phyloP scores from a whole-genome alignment of 2,797 vertebrate species.

The Gobionotothen gibberifrons region DNA sequence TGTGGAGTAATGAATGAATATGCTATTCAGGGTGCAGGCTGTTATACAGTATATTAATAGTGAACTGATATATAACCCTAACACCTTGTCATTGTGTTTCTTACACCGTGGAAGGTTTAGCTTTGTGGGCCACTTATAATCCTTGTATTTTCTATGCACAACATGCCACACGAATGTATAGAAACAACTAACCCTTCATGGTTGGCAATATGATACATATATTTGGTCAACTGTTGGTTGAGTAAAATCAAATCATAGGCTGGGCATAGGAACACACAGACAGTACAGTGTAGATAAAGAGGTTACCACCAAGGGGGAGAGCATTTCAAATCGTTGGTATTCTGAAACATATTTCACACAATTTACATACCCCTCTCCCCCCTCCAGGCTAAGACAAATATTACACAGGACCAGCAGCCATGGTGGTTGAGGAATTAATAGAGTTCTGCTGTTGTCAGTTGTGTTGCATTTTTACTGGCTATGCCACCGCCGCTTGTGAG shows the following conservation, averaged over 20 bases:
- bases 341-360: slow-evolving; percentile 65
- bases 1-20: slow-evolving; percentile 41
- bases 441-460: slow-evolving; percentile 75
- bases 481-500: slow-evolving; percentile 53
- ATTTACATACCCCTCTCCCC: slow-evolving; percentile 71
- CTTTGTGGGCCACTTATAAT: no score
- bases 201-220: neutral
- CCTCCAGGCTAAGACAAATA: slow-evolving; percentile 80
- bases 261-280: slow-evolving; percentile 16
- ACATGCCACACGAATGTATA: neutral
- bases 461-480: slow-evolving; percentile 72
- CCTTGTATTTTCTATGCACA: neutral
- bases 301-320: slow-evolving; percentile 40
- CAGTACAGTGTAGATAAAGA: slow-evolving; percentile 49
- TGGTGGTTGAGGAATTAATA: slow-evolving; percentile 78
- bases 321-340: slow-evolving; percentile 70
- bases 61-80: slow-evolving; percentile 9
- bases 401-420: slow-evolving; percentile 67
- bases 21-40: slow-evolving; percentile 27
- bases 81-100: neutral
- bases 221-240: slow-evolving; percentile 9
- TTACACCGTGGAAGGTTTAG: neutral
- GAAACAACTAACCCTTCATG: neutral
- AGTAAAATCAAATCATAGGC: slow-evolving; percentile 38
- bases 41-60: slow-evolving; percentile 9